These are phyloP conservation scores for Tanytarsus gracilentus DNA, from an alignment of 2,888 invertebrate species.

Conservation along the genomic window DNA sequence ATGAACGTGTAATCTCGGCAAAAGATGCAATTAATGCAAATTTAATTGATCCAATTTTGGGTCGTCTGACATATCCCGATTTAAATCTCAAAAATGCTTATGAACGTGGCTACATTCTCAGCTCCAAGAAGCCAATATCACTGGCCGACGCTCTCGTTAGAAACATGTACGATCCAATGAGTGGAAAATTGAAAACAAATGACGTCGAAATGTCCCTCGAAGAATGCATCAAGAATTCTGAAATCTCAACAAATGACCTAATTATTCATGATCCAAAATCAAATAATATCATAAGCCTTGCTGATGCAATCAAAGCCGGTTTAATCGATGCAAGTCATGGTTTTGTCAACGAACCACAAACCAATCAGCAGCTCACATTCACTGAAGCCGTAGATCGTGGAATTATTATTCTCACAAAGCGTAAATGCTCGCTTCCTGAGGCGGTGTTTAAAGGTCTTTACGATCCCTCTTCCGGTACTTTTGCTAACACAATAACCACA, in stretches of 20 bases:
- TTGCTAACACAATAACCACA: conserved; percentile 68
- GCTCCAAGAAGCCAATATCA: conserved; percentile 70
- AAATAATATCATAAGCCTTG: conserved; percentile 68
- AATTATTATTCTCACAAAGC: conserved; percentile 69
- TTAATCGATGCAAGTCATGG: conserved; percentile 72
- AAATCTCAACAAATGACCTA: conserved; percentile 67
- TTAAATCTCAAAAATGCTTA: conserved; percentile 69
- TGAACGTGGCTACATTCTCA: conserved; percentile 70
- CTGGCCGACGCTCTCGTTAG: conserved; percentile 74
- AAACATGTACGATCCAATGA: conserved; percentile 65
- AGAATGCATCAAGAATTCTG: conserved; percentile 62
- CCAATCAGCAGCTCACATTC: conserved; percentile 64
- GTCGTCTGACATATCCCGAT: conserved; percentile 58
- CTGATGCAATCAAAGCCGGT: conserved; percentile 67
- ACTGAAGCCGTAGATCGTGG: conserved; percentile 78
- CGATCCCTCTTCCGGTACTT: conserved; percentile 73
- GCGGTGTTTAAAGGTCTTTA: conserved; percentile 88
- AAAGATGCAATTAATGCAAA: conserved; percentile 60
- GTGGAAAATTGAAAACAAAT: conserved; percentile 62
- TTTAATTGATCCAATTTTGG: conserved; percentile 60
- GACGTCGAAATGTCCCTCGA: conserved; percentile 60
- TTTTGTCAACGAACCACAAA: conserved; percentile 65
- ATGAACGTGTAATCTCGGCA: conserved; percentile 56
- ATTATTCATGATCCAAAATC: conserved; percentile 72
- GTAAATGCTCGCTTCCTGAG: conserved; percentile 74